Conservation (phyloP, 2,888 invertebrate genomes). For the Callimorpha dominula region DNA sequence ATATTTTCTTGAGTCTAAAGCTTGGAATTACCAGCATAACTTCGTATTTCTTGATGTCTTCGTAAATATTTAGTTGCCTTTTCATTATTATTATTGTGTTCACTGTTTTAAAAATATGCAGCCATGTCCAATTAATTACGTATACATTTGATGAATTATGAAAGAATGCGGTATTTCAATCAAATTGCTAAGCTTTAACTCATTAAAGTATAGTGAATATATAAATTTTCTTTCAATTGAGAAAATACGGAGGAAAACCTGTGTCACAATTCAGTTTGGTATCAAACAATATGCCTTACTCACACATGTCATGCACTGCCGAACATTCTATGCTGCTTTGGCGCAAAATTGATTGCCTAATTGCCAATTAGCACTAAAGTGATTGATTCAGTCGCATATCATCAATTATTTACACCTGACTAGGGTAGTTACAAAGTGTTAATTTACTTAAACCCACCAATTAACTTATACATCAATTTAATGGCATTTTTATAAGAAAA, state of each 20-base stretch:
- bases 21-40: too few species aligned
- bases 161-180: too few species aligned
- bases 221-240: not conserved
- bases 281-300: not conserved
- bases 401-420: constrained; percentile 1
- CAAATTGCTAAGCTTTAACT: too few species aligned
- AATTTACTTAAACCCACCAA: not conserved
- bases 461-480: not conserved
- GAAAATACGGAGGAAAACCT: not conserved
- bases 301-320: not conserved
- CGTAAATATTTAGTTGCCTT: too few species aligned
- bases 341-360: not conserved
- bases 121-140: too few species aligned
- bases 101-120: too few species aligned
- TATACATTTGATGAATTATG: too few species aligned
- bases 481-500: not conserved
- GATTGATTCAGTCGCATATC: not conserved
- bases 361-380: not conserved
- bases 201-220: too few species aligned
- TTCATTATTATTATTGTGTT: too few species aligned
- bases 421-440: not conserved
- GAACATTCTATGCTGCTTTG: not conserved
- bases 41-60: too few species aligned
- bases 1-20: too few species aligned
- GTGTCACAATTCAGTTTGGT: not conserved